Evolutionary conservation across 2,113 vertebrate species (phyloP), one percentile per base, ranked within the genome.

Genomic region (Phyllostomus discolor): DNA sequence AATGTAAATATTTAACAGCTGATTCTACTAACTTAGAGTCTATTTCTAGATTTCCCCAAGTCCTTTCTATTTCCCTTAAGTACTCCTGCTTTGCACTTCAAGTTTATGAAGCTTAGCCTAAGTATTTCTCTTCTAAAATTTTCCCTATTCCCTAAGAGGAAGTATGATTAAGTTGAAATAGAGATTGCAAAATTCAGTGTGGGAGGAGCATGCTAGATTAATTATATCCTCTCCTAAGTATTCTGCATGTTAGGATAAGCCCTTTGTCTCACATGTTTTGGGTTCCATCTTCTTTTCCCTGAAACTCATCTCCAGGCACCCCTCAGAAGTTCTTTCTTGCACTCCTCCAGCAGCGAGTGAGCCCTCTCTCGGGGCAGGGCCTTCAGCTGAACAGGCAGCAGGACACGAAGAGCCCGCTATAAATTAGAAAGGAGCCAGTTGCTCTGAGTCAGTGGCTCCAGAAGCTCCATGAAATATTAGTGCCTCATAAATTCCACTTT

Each of bases 1-100:
- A 90, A 81, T 62, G 50, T 69, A 91, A 95, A 96, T 90, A 94
- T 82, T 96, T 90, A 82, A 92, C 79, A 38, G 83, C 83, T 38
- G 38, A 10, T 20, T 83, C 16, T 46, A 41, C 73, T 88, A 17
- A 88, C 28, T 50, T 76, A 17, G 26, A 54, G 22, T 96, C 88
- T 96, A 72, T 88, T 90, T 94, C 76, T 92, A 76, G 82, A 88
- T 88, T 80, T 92, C 67, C 84, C 78, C 89, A 62, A 57, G 70
- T 70, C 46, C 67, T 80, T 52, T n/a, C 73, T 91, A 5, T 43
- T 80, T 90, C 62, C 78, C 64, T 31, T 75, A 59, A 66, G 24
- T 38, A 64, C 82, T 69, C 78, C 31, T 69, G 22, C 91, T 94
- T 96, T 88, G 48, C 35, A 75, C 78, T 78, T 59, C 35, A 67